phyloP scores from a whole-genome alignment of 64 coral and sea anemone genomes.

The Porites australiensis region DNA sequence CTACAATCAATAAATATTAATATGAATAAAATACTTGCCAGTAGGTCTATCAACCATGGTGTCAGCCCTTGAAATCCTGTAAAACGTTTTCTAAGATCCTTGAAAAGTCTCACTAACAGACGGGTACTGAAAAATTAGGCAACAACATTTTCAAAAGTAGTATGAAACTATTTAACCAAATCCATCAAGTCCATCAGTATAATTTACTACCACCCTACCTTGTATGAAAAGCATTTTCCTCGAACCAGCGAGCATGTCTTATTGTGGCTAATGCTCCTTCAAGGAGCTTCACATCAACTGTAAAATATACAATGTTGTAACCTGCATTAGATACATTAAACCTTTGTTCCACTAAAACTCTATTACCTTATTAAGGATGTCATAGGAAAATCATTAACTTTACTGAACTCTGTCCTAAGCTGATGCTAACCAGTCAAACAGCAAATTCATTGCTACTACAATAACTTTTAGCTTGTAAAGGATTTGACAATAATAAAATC shows the following conservation, averaged over 20 bases:
- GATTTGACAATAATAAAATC: too few relatives aligned
- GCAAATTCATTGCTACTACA: too few relatives aligned
- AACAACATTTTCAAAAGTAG: background rate
- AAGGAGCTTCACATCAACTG: conserved; percentile 97
- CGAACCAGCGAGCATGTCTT: conserved; percentile 98
- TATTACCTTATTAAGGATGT: too few relatives aligned
- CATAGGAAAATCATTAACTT: too few relatives aligned
- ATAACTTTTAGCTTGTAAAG: too few relatives aligned
- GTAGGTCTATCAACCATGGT: conserved; percentile 95
- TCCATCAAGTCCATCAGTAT: too few relatives aligned
- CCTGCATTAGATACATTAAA: too few relatives aligned
- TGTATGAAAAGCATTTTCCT: conserved; percentile 99
- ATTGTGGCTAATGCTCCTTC: conserved; percentile 98
- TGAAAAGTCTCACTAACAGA: conserved; percentile 88
- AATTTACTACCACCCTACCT: conserved; percentile 53
- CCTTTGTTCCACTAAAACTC: too few relatives aligned
- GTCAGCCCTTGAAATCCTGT: conserved; percentile 90
- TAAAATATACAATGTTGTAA: background rate
- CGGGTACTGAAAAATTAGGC: conserved; percentile 72
- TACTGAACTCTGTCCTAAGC: too few relatives aligned
- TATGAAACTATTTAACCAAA: background rate
- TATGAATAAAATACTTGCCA: conserved; percentile 49
- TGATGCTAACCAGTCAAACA: too few relatives aligned
- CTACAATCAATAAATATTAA: background rate
- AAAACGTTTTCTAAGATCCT: conserved; percentile 97